These are phyloP conservation scores for Lochmaea crataegi DNA, from an alignment of 2,888 invertebrate species.

Conservation along the genomic window DNA sequence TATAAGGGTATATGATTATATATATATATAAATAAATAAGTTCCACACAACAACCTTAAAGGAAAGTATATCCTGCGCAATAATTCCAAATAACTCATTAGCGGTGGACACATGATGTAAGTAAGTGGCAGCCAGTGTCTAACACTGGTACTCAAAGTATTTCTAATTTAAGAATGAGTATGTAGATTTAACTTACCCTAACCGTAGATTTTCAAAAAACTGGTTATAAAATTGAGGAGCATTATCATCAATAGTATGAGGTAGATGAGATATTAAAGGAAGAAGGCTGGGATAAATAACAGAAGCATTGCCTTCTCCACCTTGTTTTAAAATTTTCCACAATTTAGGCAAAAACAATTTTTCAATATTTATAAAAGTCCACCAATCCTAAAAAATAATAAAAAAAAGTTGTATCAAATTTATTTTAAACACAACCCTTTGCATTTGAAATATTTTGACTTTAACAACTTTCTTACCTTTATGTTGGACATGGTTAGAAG, in stretches of 20 bases:
- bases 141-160: not conserved
- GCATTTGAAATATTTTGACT: not conserved
- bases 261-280: constrained; percentile 80
- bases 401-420: not conserved
- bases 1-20: no score
- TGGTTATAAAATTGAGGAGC: constrained; percentile 70
- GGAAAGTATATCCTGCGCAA: no score
- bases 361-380: constrained; percentile 76
- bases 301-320: constrained; percentile 82
- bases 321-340: constrained; percentile 74
- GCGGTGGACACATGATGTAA: no score
- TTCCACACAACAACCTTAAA: no score
- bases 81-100: no score
- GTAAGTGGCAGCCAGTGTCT: no score
- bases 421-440: constrained; percentile 34
- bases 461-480: constrained; percentile 61
- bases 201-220: constrained; percentile 77
- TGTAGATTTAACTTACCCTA: constrained; percentile 68
- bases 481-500: constrained; percentile 72
- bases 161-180: not conserved
- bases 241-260: constrained; percentile 65
- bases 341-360: constrained; percentile 80
- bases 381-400: constrained; percentile 73
- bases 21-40: no score
- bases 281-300: constrained; percentile 80